Evolutionary conservation across 1,140 invertebrate genomes (phyloP).

Genomic region (Sycophaga agraensis): DNA sequence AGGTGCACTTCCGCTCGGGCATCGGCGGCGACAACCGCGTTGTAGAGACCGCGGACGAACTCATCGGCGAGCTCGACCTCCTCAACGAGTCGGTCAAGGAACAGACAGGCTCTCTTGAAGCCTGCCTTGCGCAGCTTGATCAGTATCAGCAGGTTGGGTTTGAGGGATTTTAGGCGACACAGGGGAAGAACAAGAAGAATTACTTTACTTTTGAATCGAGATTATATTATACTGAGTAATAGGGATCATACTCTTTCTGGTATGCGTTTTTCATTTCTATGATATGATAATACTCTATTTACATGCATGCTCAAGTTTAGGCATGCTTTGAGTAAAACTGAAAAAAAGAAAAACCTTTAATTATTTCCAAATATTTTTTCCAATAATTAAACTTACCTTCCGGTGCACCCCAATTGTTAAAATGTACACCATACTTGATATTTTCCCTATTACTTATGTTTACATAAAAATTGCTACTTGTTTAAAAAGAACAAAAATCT

Average conservation of each 20-base stretch:
- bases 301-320: not conserved
- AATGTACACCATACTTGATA: too few relatives aligned
- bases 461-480: too few relatives aligned
- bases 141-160: conserved; percentile 73
- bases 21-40: conserved; percentile 78
- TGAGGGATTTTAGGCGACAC: not conserved
- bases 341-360: too few relatives aligned
- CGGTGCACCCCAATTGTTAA: too few relatives aligned
- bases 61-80: conserved; percentile 69
- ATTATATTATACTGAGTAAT: not conserved
- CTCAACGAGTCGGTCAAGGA: conserved; percentile 68
- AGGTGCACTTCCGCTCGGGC: conserved; percentile 85
- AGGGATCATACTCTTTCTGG: too few relatives aligned
- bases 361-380: too few relatives aligned
- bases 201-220: not conserved
- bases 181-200: not conserved
- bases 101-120: conserved; percentile 72
- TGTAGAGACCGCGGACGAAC: conserved; percentile 68
- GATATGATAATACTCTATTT: too few relatives aligned
- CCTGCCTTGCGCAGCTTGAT: conserved; percentile 82
- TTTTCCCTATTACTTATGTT: too few relatives aligned
- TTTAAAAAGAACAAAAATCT: too few relatives aligned
- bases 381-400: too few relatives aligned
- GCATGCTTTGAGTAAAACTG: too few relatives aligned
- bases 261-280: too few relatives aligned